Evolutionary conservation across 30 jellyfish, hydroid and myxozoan species (phyloP).

Genomic region (Aurelia sp.): DNA sequence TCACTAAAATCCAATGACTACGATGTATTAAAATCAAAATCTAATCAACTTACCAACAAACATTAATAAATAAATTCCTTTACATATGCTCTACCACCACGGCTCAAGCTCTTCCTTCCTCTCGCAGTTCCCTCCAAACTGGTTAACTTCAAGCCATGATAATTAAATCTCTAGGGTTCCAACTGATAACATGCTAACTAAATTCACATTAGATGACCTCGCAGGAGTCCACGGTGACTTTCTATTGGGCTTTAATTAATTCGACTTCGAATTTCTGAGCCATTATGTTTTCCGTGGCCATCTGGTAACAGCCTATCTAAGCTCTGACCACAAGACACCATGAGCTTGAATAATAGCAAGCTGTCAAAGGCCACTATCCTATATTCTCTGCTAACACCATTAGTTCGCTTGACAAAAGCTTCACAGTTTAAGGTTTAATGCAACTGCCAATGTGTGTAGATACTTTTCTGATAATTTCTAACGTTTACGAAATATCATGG

Average conservation of each 20-base stretch:
- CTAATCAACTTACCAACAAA: too few species aligned
- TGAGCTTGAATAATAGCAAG: conserved; percentile 54
- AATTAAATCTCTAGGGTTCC: conserved; percentile 12
- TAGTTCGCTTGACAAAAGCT: neutral
- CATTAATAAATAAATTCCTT: too few species aligned
- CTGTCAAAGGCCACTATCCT: conserved; percentile 28
- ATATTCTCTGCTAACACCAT: conserved; percentile 21
- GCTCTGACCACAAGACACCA: conserved; percentile 65
- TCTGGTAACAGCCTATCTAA: conserved; percentile 56
- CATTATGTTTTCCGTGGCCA: conserved; percentile 50
- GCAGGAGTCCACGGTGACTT: conserved; percentile 49
- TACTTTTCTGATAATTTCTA: neutral
- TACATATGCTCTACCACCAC: too few species aligned
- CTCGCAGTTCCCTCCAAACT: too few species aligned
- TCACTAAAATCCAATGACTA: too few species aligned
- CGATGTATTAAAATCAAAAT: too few species aligned
- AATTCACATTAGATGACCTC: conserved; percentile 29
- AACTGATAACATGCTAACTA: neutral
- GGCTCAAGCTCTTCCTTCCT: too few species aligned
- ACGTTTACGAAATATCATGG: neutral
- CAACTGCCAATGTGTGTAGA: neutral
- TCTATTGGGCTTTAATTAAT: conserved; percentile 20
- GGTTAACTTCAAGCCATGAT: conserved; percentile 1
- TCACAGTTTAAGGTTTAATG: neutral
- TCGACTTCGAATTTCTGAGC: conserved; percentile 30